Evolutionary conservation across 2,113 vertebrate species (phyloP).

Genomic region (Gorsachius goisagi): DNA sequence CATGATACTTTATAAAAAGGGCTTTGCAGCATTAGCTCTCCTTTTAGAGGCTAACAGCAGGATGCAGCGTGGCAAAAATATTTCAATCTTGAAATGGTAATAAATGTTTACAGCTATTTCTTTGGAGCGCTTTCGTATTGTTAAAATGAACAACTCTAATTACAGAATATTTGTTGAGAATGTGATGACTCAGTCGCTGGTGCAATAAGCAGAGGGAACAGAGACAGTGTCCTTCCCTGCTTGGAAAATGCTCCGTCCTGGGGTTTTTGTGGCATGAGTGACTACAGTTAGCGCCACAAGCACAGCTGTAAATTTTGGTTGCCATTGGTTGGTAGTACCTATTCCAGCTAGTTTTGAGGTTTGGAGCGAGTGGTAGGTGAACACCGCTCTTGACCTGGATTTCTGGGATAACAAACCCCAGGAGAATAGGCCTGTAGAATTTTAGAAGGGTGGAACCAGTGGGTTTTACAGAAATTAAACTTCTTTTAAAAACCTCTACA

Average conservation of each 20-base stretch:
- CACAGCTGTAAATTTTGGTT: conserved; percentile 4
- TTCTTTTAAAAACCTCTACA: not conserved
- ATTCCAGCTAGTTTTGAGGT: not conserved
- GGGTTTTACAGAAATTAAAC: not conserved
- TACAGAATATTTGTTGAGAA: conserved; percentile 4
- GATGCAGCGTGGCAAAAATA: not conserved
- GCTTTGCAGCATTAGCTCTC: not conserved
- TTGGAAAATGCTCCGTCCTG: not conserved
- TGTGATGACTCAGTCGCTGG: not conserved
- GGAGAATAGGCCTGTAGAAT: not conserved
- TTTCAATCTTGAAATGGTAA: not conserved
- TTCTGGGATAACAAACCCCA: not conserved
- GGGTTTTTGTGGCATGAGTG: not conserved
- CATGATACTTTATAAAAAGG: not conserved
- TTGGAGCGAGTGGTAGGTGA: not conserved
- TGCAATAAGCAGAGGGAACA: not conserved
- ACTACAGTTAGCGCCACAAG: not conserved
- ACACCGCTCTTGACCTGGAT: not conserved
- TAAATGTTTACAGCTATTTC: conserved; percentile 38
- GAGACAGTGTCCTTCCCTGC: not conserved
- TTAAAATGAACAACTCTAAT: conserved; percentile 28
- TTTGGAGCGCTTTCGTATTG: conserved; percentile 6
- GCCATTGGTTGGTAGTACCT: not conserved
- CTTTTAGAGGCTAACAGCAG: not conserved
- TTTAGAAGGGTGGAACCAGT: not conserved